phyloP scores from a whole-genome alignment of 2,888 invertebrate species.

The Cryptophagus acutangulus region DNA sequence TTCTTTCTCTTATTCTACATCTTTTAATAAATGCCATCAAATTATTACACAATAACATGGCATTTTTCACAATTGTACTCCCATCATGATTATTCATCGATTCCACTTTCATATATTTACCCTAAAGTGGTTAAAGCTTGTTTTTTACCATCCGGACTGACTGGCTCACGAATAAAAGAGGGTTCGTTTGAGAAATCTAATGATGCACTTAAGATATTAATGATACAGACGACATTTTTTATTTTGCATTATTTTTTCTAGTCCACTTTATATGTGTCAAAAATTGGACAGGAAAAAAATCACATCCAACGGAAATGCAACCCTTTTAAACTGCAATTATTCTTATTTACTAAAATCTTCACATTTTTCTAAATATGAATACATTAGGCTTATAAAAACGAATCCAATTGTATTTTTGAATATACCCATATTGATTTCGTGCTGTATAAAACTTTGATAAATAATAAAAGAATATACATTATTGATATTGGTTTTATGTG shows the following conservation, averaged over 20 bases:
- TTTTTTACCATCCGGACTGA: constrained; percentile 13
- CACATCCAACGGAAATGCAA: too few species aligned
- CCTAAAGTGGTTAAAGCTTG: constrained; percentile 10
- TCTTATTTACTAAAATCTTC: too few species aligned
- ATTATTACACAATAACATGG: constrained; percentile 42
- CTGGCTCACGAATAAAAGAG: constrained; percentile 14
- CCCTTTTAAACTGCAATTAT: too few species aligned
- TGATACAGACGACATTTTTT: constrained; percentile 7
- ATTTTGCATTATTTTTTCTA: background rate
- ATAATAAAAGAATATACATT: constrained; percentile 41
- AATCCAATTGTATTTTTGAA: too few species aligned
- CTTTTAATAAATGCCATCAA: constrained; percentile 43
- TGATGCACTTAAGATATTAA: constrained; percentile 18
- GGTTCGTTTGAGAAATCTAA: constrained; percentile 13
- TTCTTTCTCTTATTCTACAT: constrained; percentile 35
- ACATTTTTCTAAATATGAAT: too few species aligned
- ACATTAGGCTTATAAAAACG: too few species aligned
- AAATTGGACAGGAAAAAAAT: too few species aligned
- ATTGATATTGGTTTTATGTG: constrained; percentile 45
- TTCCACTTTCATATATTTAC: constrained; percentile 23
- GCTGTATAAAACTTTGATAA: constrained; percentile 28
- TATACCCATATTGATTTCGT: constrained; percentile 3
- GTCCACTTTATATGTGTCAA: too few species aligned
- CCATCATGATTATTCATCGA: constrained; percentile 27
- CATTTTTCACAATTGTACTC: constrained; percentile 36